Evolutionary conservation across 2,113 vertebrate genomes (phyloP).

Genomic region (Bagarius yarrelli): DNA sequence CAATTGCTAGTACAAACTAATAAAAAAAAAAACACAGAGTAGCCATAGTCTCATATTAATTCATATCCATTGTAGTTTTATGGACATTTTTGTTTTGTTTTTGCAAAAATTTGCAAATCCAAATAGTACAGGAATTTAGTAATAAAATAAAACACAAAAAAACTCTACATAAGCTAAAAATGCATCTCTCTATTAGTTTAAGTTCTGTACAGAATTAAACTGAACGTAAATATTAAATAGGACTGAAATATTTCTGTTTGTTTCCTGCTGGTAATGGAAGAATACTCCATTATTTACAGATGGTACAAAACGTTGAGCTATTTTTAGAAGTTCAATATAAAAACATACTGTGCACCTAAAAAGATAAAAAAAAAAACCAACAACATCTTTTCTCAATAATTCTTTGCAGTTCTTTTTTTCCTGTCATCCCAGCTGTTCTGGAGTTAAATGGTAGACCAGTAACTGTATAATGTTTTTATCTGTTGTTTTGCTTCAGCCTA

Average conservation of each 20-base stretch:
- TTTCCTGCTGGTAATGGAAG: not conserved
- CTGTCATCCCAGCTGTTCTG: not conserved
- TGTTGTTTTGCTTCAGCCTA: not conserved
- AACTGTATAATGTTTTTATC: not conserved
- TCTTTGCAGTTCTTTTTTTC: not conserved
- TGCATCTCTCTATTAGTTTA: not conserved
- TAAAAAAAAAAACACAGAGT: not conserved
- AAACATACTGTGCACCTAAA: not conserved
- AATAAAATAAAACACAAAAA: not conserved
- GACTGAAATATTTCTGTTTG: not conserved
- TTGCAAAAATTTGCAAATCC: not conserved
- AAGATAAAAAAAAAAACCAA: not conserved
- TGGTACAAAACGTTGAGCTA: not conserved
- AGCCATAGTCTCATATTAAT: not conserved
- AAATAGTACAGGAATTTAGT: no score
- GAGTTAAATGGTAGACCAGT: slow-evolving; percentile 3
- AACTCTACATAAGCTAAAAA: not conserved
- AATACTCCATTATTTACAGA: slow-evolving; percentile 14
- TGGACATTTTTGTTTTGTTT: not conserved
- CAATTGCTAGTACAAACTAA: slow-evolving; percentile 37
- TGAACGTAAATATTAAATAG: not conserved
- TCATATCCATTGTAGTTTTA: not conserved
- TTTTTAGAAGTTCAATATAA: not conserved
- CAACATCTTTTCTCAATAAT: not conserved
- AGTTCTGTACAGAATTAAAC: not conserved